phyloP scores from a whole-genome alignment of 35 echinoderm and acorn worm genomes.

The Acanthaster planci region DNA sequence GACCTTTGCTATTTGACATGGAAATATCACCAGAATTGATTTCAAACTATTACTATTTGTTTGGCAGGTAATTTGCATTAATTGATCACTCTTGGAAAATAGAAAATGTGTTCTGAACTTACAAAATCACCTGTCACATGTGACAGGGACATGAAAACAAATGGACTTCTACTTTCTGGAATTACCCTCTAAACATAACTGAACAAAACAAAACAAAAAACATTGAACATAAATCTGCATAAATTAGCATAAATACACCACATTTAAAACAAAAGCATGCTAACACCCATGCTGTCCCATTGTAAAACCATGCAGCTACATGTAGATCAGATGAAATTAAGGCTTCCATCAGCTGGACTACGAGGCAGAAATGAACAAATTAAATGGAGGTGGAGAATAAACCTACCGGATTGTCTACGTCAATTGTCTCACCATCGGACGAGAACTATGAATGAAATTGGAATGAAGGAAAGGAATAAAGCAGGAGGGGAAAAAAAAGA shows the following conservation, averaged over 20 bases:
- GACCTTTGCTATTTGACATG: no score
- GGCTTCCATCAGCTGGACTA: neutral
- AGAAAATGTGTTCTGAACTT: no score
- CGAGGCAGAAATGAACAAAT: neutral
- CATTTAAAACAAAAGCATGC: neutral
- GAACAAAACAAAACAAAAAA: neutral
- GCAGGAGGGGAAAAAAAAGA: neutral
- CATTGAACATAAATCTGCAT: neutral
- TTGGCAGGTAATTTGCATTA: no score
- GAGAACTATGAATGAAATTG: slow-evolving; percentile 34
- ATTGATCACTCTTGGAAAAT: no score
- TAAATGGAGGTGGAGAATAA: neutral
- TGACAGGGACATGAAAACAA: no score
- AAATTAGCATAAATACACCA: slow-evolving; percentile 8
- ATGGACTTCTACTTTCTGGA: no score
- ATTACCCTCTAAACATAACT: no score
- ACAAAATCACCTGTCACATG: no score
- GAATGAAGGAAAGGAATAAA: slow-evolving; percentile 8
- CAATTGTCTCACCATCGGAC: neutral
- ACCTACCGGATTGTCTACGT: slow-evolving; percentile 18
- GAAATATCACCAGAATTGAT: no score
- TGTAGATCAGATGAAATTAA: neutral
- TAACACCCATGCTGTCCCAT: neutral
- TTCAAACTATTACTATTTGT: no score
- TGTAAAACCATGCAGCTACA: slow-evolving; percentile 7